Evolutionary conservation across 2,113 vertebrate genomes (phyloP), one percentile per base, ranked within the genome.

Genomic region (Micromys minutus): DNA sequence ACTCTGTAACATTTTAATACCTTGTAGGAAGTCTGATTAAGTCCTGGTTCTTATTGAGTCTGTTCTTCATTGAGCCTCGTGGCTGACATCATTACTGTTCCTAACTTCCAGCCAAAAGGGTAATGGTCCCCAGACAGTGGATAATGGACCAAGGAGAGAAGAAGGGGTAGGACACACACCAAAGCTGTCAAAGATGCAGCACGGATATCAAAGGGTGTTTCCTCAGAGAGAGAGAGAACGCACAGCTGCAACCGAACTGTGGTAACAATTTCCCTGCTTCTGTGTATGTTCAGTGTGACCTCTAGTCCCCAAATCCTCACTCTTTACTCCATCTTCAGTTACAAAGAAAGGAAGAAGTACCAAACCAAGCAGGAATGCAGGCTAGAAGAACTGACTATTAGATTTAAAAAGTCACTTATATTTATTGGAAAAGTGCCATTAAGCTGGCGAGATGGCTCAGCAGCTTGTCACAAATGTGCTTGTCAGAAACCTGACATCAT

Each of bases 251-350:
- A 81, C 34, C 57, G 61, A 85, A 90, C 36, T 89, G 80, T 94
- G 91, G 80, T 69, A 95, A 72, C 80, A 96, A 90, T 96, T 95
- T 92, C 89, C 90, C 61, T 63, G 76, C 81, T 92, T 86, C 76
- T 94, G 12, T 63, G 34, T 92, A 47, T 91, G 88, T 83, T 69
- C 83, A 65, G 75, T 85, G 55, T 81, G 76, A 81, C 52, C 69
- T 97, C 84, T 90, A 26, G 92, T 96, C 79, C 84, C 88, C 81
- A 76, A 86, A 86, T 93, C 84, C 80, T 61, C 75, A 67, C 45
- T 84, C 47, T 86, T 67, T 79, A 72, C 90, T 95, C 42, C 0
- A 52, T 87, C 85, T 96, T 88, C 79, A 76, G 52, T 83, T 93
- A 17, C 19, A 87, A 94, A n/a, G 86, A 90, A 90, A 92, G 79